Percentiles rank a stretch among this genome's conserved stretches.
Evolutionary conservation across 2,888 invertebrate species (phyloP).

Genomic region (Limenitis arthemis): DNA sequence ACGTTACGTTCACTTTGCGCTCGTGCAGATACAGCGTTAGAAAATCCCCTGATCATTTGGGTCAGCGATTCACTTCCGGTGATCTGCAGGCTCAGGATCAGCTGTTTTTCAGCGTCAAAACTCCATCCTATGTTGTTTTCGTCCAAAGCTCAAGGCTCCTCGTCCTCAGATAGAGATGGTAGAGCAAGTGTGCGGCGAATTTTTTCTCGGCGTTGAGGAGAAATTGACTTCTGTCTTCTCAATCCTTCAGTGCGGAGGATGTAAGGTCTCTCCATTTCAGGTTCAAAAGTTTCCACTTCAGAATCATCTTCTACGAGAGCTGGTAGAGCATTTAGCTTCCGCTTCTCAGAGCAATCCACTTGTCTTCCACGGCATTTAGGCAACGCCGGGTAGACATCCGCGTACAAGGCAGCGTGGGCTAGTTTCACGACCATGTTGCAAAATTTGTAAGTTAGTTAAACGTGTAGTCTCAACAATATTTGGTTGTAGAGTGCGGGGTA

Average conservation of each 20-base stretch:
- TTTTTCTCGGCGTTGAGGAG: slow-evolving; percentile 53
- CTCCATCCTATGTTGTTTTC: slow-evolving; percentile 45
- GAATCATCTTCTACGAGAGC: slow-evolving; percentile 34
- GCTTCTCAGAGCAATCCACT: slow-evolving; percentile 28
- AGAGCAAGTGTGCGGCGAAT: slow-evolving; percentile 53
- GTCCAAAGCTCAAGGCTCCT: slow-evolving; percentile 54
- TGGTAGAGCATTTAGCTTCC: slow-evolving; percentile 29
- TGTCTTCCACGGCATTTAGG: slow-evolving; percentile 29
- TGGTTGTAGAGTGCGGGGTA: slow-evolving; percentile 30
- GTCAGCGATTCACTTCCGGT: slow-evolving; percentile 15
- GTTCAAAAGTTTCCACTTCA: slow-evolving; percentile 29
- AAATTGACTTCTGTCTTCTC: slow-evolving; percentile 59
- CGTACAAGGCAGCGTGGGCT: slow-evolving; percentile 31
- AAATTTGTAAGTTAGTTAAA: slow-evolving; percentile 5
- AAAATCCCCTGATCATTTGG: slow-evolving; percentile 1
- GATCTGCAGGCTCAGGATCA: slow-evolving; percentile 9
- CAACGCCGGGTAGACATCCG: slow-evolving; percentile 32
- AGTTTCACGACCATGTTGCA: slow-evolving; percentile 34
- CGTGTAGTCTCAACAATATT: slow-evolving; percentile 25
- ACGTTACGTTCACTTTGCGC: slow-evolving; percentile 18
- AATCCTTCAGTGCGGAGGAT: slow-evolving; percentile 47
- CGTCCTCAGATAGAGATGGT: slow-evolving; percentile 62
- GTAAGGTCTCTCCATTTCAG: slow-evolving; percentile 37
- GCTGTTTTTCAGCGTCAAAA: slow-evolving; percentile 37
- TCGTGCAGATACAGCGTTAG: slow-evolving; percentile 9